Evolutionary conservation across 2,113 vertebrate genomes (phyloP).

Genomic region (Monopterus albus): DNA sequence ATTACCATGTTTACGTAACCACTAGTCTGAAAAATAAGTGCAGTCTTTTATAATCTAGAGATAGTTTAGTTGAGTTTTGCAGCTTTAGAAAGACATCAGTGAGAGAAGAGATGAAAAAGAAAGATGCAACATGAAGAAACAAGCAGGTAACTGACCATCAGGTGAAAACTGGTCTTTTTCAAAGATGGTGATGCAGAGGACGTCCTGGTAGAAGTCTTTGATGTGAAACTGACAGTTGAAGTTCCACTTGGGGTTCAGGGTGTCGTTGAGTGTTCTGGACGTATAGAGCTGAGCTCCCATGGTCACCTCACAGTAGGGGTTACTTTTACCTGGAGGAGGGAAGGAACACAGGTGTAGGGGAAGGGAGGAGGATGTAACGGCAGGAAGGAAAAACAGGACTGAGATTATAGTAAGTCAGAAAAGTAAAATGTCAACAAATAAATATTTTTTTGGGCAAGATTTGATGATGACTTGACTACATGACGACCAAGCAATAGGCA

Average conservation of each 20-base stretch:
- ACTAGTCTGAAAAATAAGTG: no score
- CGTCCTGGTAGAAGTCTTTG: constrained; percentile 94
- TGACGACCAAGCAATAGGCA: no score
- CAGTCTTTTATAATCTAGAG: no score
- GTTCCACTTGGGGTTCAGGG: constrained; percentile 95
- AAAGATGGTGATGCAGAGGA: constrained; percentile 93
- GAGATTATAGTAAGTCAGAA: no score
- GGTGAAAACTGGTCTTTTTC: constrained; percentile 95
- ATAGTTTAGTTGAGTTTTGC: no score
- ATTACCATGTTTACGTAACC: no score
- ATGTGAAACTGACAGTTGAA: constrained; percentile 98
- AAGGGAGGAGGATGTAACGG: neutral
- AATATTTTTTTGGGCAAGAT: no score
- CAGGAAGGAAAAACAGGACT: neutral
- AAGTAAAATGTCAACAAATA: no score
- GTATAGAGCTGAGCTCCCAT: constrained; percentile 95
- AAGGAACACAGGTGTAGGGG: neutral
- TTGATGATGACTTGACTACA: no score
- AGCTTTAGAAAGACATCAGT: neutral
- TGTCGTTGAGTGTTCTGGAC: constrained; percentile 91
- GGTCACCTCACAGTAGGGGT: constrained; percentile 94
- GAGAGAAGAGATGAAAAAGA: neutral
- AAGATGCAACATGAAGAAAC: neutral
- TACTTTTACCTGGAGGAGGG: constrained; percentile 88
- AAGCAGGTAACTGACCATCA: constrained; percentile 84